These are phyloP conservation scores for Drosophila orena DNA, from an alignment of 1,140 invertebrate genomes.

Conservation along the genomic window DNA sequence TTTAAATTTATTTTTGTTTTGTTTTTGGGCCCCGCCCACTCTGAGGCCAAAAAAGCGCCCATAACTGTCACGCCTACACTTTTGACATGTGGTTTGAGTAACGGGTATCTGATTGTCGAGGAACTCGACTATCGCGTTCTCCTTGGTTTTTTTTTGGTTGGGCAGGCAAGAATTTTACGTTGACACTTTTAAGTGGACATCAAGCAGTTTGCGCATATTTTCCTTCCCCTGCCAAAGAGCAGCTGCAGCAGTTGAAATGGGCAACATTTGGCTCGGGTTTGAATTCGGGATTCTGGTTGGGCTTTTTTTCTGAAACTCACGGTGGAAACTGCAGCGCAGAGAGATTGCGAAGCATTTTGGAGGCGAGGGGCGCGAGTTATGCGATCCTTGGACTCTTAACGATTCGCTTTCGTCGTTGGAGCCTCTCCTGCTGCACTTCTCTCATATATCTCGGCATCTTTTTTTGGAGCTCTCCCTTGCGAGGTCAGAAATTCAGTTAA, in stretches of 20 bases:
- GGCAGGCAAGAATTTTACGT: constrained; percentile 78
- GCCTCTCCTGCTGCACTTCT: constrained; percentile 13
- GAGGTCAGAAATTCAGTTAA: constrained; percentile 82
- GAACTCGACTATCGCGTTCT: no score
- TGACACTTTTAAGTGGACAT: constrained; percentile 83
- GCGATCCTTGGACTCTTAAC: constrained; percentile 81
- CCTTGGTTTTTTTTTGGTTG: constrained; percentile 29
- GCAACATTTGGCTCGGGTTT: constrained; percentile 24
- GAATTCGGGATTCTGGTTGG: constrained; percentile 25
- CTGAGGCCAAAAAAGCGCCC: no score
- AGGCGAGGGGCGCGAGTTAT: constrained; percentile 64
- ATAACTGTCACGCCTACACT: no score
- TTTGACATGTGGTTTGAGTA: no score
- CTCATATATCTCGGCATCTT: constrained; percentile 27
- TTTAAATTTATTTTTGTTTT: no score
- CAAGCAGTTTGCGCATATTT: constrained; percentile 82
- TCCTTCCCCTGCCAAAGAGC: constrained; percentile 44
- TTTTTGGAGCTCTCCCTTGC: constrained; percentile 56
- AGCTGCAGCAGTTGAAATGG: constrained; percentile 41
- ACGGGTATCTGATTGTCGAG: no score
- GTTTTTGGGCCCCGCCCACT: no score
- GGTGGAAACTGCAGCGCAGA: constrained; percentile 47
- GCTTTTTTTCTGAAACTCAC: constrained; percentile 71
- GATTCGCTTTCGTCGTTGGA: constrained; percentile 66
- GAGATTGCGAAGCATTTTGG: constrained; percentile 2